Base-by-base conservation (phyloP, 2,797 vertebrate species). In the Austrolebias charrua region DNA sequence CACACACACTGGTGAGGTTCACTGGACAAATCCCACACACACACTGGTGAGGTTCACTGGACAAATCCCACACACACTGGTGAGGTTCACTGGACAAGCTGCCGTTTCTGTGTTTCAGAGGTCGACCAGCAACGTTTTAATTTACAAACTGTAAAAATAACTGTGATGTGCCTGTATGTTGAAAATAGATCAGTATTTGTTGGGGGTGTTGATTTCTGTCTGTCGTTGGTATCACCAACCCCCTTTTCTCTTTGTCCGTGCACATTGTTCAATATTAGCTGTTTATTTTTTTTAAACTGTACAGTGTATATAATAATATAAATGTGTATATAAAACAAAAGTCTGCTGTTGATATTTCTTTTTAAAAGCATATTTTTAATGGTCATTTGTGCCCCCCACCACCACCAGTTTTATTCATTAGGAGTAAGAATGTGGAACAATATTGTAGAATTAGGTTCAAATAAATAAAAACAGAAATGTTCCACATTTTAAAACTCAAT, bases 231-330 rank as follows among this genome's bases (percentile, higher is more conserved):
- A 88, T 86, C 78, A 79, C 75, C 78, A 68, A 77, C 58, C 67
- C 67, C 61, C 72, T 48, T 73, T 76, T 82, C 69, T 87, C 74
- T 88, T 86, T 87, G 73, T 86, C 86, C 88, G 87, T 91, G 89
- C 90, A 90, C 88, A 91, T 89, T 90, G 86, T 91, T 82, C 83
- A 86, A 92, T 91, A 86, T 91, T 79, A 75, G 82, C 83, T 81
- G 71, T 87, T 90, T 92, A 90, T 91, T 92, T 93, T 90, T 92
- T 89, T 80, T 75, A 89, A 85, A 84, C 78, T 93, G 92, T 93
- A 93, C 90, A 93, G 91, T 93, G 91, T 93, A 93, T 73, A 92
- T 91, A 92, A 54, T 79, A 80, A 91, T 88, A 91, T 91, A 92
- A 87, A 91, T 91, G 89, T 92, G 83, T 91, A 92, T 83, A 93